These are phyloP conservation scores for Amphipoea lucens DNA, from an alignment of 2,888 invertebrate genomes.

Conservation along the genomic window DNA sequence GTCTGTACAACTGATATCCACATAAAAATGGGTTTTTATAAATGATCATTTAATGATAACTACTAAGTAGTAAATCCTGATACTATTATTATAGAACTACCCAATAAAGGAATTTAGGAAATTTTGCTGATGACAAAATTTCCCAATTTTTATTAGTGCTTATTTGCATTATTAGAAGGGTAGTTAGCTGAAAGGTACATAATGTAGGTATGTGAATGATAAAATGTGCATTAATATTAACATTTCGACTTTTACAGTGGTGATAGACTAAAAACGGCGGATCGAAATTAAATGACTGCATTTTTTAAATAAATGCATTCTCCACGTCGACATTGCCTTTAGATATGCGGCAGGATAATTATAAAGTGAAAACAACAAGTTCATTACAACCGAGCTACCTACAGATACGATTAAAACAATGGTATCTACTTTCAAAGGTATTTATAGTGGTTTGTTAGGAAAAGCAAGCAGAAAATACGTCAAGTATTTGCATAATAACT, in stretches of 20 bases:
- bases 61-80: not conserved
- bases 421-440: conserved; percentile 21
- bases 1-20: not conserved
- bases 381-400: not conserved
- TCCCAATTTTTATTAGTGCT: not conserved
- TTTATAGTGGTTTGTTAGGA: conserved; percentile 38
- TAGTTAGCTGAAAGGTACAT: not conserved
- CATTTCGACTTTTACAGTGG: not conserved
- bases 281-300: not conserved
- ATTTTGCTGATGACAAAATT: conserved; percentile 2
- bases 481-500: conserved; percentile 48
- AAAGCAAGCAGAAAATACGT: conserved; percentile 39
- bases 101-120: conserved; percentile 8
- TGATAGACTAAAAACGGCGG: not conserved
- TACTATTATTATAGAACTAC: not conserved
- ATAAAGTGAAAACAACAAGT: conserved; percentile 21
- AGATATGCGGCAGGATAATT: not conserved
- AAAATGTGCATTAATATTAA: not conserved
- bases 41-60: not conserved
- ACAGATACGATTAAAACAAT: conserved; percentile 22
- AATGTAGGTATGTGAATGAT: not conserved
- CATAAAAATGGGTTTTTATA: not conserved
- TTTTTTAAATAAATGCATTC: conserved; percentile 3
- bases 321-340: not conserved
- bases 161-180: not conserved